Conservation (phyloP, 23 tunicate species). For the Trididemnum nubilum region DNA sequence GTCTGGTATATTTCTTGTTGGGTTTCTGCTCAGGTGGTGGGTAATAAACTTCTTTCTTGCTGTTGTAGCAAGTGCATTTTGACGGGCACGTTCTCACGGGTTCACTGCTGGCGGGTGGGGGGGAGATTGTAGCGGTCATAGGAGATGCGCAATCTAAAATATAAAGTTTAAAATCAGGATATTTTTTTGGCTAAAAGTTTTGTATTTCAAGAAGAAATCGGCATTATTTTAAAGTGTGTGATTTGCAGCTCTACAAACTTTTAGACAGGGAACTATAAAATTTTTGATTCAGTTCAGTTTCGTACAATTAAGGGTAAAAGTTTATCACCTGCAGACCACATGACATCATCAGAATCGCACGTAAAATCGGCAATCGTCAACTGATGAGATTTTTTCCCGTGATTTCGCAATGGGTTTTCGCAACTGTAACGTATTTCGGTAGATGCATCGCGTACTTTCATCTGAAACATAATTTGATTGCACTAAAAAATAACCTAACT, state of each 20-base stretch:
- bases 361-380: conserved; percentile 35
- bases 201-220: no score
- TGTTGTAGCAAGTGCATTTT: conserved; percentile 59
- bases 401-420: conserved; percentile 59
- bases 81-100: conserved; percentile 43
- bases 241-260: no score
- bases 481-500: no score
- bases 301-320: no score
- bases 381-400: conserved; percentile 41
- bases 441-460: conserved; percentile 34
- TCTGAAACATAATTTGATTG: conserved; percentile 23
- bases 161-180: background rate
- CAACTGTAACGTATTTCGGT: conserved; percentile 57
- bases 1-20: background rate
- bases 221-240: no score
- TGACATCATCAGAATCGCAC: conserved; percentile 44
- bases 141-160: background rate
- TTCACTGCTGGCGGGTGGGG: no score
- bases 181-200: no score
- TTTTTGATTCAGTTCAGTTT: no score
- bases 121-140: background rate
- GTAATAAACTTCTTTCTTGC: conserved; percentile 36
- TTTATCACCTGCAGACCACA: conserved; percentile 50
- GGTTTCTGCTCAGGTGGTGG: conserved; percentile 22
- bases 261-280: no score